These are phyloP conservation scores for Fragum whitleyi DNA, from an alignment of 2,888 invertebrate genomes.

Conservation along the genomic window DNA sequence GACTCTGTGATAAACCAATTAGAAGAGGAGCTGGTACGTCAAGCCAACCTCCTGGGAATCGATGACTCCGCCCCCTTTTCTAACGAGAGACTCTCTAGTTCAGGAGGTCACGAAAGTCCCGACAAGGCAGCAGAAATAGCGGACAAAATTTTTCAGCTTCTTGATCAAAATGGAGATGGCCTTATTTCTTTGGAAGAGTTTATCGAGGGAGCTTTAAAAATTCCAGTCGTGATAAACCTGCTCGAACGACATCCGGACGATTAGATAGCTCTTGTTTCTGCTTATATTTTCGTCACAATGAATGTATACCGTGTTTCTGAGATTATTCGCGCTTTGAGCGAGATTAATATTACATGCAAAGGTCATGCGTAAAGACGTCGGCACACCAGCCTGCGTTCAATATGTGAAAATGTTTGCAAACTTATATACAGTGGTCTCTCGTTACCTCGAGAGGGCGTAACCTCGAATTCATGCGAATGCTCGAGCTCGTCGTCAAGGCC, in stretches of 20 bases:
- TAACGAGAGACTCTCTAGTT: not conserved
- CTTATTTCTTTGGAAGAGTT: conserved; percentile 65
- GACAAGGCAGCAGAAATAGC: conserved; percentile 54
- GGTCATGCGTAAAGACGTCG: no score
- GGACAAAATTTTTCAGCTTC: conserved; percentile 48
- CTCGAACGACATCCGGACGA: conserved; percentile 57
- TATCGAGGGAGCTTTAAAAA: conserved; percentile 52
- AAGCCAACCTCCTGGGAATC: conserved; percentile 1
- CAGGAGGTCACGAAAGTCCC: conserved; percentile 35
- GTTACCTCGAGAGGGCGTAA: no score
- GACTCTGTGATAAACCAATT: conserved; percentile 48
- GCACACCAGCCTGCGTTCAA: no score
- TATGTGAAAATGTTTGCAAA: no score
- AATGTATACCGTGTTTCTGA: no score
- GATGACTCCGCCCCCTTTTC: conserved; percentile 14
- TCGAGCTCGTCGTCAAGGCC: no score
- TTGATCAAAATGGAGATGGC: conserved; percentile 65
- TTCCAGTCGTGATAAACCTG: conserved; percentile 58
- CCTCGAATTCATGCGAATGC: no score
- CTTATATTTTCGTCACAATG: no score
- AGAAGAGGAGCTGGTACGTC: conserved; percentile 38
- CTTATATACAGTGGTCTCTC: no score
- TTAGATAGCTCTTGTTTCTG: not conserved
- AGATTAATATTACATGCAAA: no score
- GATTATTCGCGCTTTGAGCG: no score